These are phyloP conservation scores for Nephrotoma guestfalica DNA, from an alignment of 2,888 invertebrate genomes.

Conservation along the genomic window DNA sequence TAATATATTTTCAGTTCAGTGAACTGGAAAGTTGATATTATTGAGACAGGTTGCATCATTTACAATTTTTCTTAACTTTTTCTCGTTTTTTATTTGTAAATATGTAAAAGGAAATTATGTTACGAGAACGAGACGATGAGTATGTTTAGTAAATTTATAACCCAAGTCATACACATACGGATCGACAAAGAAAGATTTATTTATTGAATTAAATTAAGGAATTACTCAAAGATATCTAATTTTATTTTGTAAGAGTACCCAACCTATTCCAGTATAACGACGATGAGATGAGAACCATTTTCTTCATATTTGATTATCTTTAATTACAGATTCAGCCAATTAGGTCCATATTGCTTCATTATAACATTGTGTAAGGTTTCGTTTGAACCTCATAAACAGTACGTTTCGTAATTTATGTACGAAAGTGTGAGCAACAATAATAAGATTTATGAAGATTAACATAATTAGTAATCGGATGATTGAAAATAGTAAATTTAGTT, in stretches of 20 bases:
- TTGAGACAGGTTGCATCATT: conserved; percentile 1
- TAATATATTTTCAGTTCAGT: conserved; percentile 2
- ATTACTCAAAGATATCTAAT: not conserved
- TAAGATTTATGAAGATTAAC: too few relatives aligned
- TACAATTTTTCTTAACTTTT: not conserved
- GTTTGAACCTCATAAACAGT: not conserved
- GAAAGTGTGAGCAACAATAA: not conserved
- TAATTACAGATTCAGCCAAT: not conserved
- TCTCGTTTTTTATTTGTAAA: not conserved
- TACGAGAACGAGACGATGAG: not conserved
- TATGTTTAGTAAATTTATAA: not conserved
- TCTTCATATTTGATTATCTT: not conserved
- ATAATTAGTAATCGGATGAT: too few relatives aligned
- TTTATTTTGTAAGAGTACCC: not conserved
- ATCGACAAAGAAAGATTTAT: not conserved
- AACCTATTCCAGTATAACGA: not conserved
- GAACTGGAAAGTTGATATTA: conserved; percentile 4
- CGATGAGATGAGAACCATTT: not conserved
- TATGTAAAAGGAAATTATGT: not conserved
- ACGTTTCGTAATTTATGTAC: not conserved
- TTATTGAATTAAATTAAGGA: not conserved
- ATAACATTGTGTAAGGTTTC: not conserved
- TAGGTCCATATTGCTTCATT: not conserved
- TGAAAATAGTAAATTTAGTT: too few relatives aligned
- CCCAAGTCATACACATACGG: not conserved